A percentile compares a stretch with the other conserved stretches of the same genome.
Conservation (phyloP, 2,888 invertebrate species). For the Callyntrura guangdongensis region DNA sequence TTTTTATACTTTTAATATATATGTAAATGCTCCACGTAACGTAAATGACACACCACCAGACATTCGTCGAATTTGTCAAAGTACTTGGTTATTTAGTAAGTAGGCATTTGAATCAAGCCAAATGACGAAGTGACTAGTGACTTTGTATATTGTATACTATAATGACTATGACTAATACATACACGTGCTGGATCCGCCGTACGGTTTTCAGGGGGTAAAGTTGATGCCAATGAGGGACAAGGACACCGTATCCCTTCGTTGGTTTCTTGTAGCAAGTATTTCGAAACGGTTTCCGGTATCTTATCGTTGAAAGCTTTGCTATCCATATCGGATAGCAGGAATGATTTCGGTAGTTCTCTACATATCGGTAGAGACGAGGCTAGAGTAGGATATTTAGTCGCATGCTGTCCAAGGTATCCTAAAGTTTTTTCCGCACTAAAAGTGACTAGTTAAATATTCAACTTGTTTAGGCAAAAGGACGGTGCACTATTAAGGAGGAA, state of each 20-base stretch:
- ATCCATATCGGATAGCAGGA: background rate
- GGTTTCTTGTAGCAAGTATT: background rate
- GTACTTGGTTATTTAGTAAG: too few relatives aligned
- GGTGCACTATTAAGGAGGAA: too few relatives aligned
- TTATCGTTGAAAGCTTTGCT: background rate
- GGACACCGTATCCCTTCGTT: slow-evolving; percentile 70
- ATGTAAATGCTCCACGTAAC: too few relatives aligned
- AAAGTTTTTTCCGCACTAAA: background rate
- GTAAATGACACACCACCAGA: too few relatives aligned
- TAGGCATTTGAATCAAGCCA: too few relatives aligned
- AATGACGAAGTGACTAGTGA: too few relatives aligned
- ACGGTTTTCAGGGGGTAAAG: slow-evolving; percentile 64
- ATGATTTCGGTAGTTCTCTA: background rate
- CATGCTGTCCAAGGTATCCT: slow-evolving; percentile 60
- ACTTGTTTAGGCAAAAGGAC: too few relatives aligned
- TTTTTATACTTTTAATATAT: too few relatives aligned
- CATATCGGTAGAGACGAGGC: background rate
- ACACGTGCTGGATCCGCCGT: slow-evolving; percentile 68
- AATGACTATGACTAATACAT: too few relatives aligned
- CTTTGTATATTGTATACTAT: too few relatives aligned
- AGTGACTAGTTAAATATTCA: background rate
- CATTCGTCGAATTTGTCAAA: too few relatives aligned
- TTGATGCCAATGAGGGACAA: slow-evolving; percentile 70
- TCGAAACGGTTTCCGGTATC: background rate
- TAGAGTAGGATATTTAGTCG: background rate